phyloP scores from a whole-genome alignment of 2,888 invertebrate species.

The Microctonus brassicae region DNA sequence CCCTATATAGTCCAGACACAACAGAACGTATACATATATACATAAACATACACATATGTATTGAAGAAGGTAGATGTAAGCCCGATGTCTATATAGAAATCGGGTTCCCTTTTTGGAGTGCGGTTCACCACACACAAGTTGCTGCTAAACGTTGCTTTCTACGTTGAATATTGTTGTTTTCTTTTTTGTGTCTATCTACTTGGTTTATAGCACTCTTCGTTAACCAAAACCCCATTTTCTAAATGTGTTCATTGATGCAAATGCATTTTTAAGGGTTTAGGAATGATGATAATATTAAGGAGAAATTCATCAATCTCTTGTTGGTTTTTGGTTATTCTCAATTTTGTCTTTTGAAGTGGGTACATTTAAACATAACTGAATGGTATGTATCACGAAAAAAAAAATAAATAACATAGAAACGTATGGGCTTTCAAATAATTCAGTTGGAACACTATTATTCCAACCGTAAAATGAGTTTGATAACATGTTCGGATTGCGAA shows the following conservation, averaged over 20 bases:
- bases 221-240: background rate
- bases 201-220: background rate
- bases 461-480: constrained; percentile 32
- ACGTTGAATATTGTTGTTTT: constrained; percentile 28
- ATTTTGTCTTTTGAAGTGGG: background rate
- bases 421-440: no score
- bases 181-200: constrained; percentile 28
- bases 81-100: background rate
- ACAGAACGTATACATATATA: background rate
- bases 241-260: background rate
- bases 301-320: background rate
- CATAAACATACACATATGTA: background rate
- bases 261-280: background rate
- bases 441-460: constrained; percentile 14
- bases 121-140: constrained; percentile 32
- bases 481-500: constrained; percentile 21
- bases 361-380: no score
- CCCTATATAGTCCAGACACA: background rate
- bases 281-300: background rate
- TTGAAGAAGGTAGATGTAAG: no score
- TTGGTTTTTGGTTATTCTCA: background rate
- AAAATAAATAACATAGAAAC: no score
- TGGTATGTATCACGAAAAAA: no score
- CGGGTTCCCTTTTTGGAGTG: constrained; percentile 1
- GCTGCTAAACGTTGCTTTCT: constrained; percentile 33